Conservation (phyloP, 2,797 vertebrate genomes). For the Rhabdophis nuchalis region DNA sequence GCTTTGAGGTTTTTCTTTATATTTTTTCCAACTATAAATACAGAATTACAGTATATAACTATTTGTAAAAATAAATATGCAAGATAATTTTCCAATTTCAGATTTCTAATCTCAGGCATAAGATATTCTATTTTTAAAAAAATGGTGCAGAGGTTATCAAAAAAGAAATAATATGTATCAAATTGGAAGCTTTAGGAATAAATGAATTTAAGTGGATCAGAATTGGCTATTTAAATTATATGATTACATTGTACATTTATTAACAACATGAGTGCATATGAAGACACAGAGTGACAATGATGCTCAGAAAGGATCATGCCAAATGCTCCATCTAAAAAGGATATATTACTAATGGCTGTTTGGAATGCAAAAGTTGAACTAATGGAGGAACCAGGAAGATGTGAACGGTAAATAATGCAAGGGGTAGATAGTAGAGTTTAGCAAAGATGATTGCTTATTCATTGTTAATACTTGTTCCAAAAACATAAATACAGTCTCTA, state of each 20-base stretch:
- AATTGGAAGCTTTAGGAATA: background rate
- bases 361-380: background rate
- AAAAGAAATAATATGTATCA: background rate
- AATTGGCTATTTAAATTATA: background rate
- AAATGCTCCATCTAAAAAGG: background rate
- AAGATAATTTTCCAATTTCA: background rate
- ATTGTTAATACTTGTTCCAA: background rate
- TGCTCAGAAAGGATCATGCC: background rate
- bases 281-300: background rate
- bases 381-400: background rate
- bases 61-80: background rate
- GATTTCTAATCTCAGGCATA: background rate
- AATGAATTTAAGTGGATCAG: background rate
- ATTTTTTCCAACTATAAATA: background rate
- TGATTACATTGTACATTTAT: background rate
- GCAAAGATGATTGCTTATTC: background rate
- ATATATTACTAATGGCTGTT: background rate
- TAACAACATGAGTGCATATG: background rate
- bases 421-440: background rate
- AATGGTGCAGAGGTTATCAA: background rate
- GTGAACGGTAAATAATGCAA: background rate
- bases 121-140: background rate
- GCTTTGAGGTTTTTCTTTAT: background rate
- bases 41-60: background rate
- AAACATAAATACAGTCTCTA: background rate